Base-by-base conservation (phyloP, 2,888 invertebrate species). In the Patella pellucida region DNA sequence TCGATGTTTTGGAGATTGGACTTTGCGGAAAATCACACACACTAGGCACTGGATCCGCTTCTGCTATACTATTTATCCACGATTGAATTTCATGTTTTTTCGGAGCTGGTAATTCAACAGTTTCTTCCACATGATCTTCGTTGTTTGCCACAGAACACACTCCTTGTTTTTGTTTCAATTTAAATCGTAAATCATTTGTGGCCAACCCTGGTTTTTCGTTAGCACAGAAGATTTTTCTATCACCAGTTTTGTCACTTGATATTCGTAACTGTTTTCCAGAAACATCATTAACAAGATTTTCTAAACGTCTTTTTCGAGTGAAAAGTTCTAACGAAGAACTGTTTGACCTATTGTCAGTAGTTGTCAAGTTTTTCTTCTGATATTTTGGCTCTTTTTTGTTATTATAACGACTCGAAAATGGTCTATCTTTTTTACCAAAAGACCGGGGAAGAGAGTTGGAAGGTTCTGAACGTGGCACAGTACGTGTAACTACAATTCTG, bases 31-130 rank as follows among this genome's bases (percentile, higher is more conserved):
- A 62, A 14, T 62, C 62, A 62, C 19, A 23, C 11, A 23, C 11
- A 12, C 19, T 23, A 11, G 23, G 19, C 41, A 41, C 41, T 41
- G 41, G 41, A 23, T 62, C 62, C 1, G 62, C 23, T 62, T 62
- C 62, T 16, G 62, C 19, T 19, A 62, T 62, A 62, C 62, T 62
- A 62, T 62, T 62, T 62, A 62, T 62, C 62, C 62, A 62, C 19
- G 19, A 23, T 23, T 62, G 62, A 62, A 62, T 62, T 1, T 62
- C 19, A 62, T 62, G 62, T 62, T 62, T 62, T 23, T 62, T 62
- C 14, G 62, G 62, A 23, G 62, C 62, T 23, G 62, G 62, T 3
- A 62, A 23, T 23, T 19, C 62, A 23, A 23, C 19, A 19, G 19
- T 23, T 62, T 62, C 62, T 23, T 23, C 23, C 19, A 23, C 23